Evolutionary conservation across 2,888 invertebrate genomes (phyloP).

Genomic region (Lymantria monacha): DNA sequence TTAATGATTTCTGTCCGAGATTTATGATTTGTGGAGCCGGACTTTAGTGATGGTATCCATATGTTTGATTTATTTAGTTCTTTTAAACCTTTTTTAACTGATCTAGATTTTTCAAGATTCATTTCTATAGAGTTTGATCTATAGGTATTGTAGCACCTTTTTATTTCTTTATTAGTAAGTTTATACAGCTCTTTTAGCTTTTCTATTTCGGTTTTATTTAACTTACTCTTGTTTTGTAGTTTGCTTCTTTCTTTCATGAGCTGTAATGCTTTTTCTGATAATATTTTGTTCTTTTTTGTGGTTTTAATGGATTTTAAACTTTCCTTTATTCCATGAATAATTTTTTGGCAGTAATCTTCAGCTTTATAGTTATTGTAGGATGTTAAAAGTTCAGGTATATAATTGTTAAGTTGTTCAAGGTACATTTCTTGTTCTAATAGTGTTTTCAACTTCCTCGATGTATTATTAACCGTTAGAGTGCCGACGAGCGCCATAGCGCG

Average conservation of each 20-base stretch:
- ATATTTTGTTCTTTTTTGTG: neutral
- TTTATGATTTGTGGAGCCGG: neutral
- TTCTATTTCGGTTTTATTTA: neutral
- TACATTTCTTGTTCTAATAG: slow-evolving; percentile 1
- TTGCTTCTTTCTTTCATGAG: slow-evolving; percentile 10
- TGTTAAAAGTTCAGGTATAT: slow-evolving; percentile 3
- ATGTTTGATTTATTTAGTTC: slow-evolving; percentile 9
- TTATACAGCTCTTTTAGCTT: neutral
- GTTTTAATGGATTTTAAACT: neutral
- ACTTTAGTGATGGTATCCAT: slow-evolving; percentile 12
- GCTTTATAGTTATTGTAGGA: too few species aligned
- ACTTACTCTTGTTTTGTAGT: slow-evolving; percentile 8
- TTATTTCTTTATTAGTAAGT: neutral
- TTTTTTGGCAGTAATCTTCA: neutral
- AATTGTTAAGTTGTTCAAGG: neutral
- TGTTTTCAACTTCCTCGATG: neutral
- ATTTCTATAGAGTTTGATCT: neutral
- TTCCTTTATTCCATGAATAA: neutral
- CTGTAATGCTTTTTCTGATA: slow-evolving; percentile 5
- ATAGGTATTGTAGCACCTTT: neutral
- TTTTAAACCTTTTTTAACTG: slow-evolving; percentile 13
- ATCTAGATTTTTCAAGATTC: slow-evolving; percentile 1
- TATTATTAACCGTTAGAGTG: too few species aligned
- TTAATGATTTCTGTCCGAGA: neutral
- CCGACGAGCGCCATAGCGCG: too few species aligned